Conservation (phyloP, 2,888 invertebrate species). For the Syritta pipiens region DNA sequence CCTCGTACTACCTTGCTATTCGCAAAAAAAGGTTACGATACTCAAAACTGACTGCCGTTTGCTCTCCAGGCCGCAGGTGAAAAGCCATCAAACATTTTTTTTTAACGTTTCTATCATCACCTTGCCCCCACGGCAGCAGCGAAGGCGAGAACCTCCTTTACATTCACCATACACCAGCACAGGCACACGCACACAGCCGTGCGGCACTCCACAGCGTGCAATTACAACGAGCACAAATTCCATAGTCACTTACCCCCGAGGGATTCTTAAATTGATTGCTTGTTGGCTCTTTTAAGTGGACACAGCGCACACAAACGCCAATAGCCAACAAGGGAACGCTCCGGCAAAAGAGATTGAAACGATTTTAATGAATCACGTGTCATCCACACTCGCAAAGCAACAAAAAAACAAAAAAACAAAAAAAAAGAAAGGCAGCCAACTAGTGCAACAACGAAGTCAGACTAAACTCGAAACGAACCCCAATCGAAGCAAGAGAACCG, state of each 20-base stretch:
- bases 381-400: slow-evolving; percentile 56
- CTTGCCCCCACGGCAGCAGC: not conserved
- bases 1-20: no score
- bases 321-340: slow-evolving; percentile 59
- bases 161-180: not conserved
- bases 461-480: slow-evolving; percentile 40
- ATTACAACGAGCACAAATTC: slow-evolving; percentile 34
- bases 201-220: slow-evolving; percentile 10
- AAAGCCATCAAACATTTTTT: not conserved
- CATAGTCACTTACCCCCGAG: slow-evolving; percentile 41
- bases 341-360: slow-evolving; percentile 40
- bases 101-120: slow-evolving; percentile 11
- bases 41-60: no score
- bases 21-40: no score
- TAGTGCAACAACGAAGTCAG: slow-evolving; percentile 32
- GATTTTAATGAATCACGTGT: slow-evolving; percentile 68
- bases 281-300: slow-evolving; percentile 64
- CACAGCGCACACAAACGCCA: slow-evolving; percentile 39
- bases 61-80: not conserved
- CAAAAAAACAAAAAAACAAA: not conserved
- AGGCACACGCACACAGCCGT: not conserved
- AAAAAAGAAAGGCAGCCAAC: slow-evolving; percentile 41
- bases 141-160: no score
- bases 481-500: slow-evolving; percentile 53
- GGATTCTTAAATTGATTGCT: slow-evolving; percentile 64